These are phyloP conservation scores for Cenopis cana DNA, from an alignment of 2,888 invertebrate species.

Conservation along the genomic window DNA sequence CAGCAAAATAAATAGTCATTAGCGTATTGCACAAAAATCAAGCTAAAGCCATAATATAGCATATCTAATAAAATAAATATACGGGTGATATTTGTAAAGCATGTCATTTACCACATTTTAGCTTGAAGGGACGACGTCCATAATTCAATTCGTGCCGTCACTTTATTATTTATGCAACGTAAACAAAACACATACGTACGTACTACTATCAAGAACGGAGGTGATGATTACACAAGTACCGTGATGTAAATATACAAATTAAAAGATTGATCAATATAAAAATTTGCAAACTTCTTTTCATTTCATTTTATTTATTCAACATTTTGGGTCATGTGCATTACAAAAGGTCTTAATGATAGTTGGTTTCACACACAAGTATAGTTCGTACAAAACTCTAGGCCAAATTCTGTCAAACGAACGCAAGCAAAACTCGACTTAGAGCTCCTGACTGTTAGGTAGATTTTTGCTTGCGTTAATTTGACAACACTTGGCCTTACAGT, in stretches of 20 bases:
- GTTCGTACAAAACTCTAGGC: too few species aligned
- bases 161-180: constrained; percentile 38
- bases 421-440: too few species aligned
- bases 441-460: too few species aligned
- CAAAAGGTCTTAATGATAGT: too few species aligned
- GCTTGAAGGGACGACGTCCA: neutral
- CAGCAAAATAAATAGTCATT: neutral
- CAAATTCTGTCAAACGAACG: too few species aligned
- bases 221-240: constrained; percentile 44
- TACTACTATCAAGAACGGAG: constrained; percentile 51
- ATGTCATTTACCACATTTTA: constrained; percentile 16
- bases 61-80: neutral
- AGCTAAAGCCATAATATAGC: neutral
- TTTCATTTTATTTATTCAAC: too few species aligned
- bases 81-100: neutral
- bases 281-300: constrained; percentile 16
- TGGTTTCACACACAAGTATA: too few species aligned
- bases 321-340: too few species aligned
- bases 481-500: too few species aligned
- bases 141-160: constrained; percentile 17
- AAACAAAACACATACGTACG: constrained; percentile 43
- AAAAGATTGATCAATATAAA: constrained; percentile 14
- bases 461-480: too few species aligned
- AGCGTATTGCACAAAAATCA: neutral
- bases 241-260: constrained; percentile 43